phyloP scores from a whole-genome alignment of 2,888 invertebrate species.

The Drosophila pseudotakahashii region DNA sequence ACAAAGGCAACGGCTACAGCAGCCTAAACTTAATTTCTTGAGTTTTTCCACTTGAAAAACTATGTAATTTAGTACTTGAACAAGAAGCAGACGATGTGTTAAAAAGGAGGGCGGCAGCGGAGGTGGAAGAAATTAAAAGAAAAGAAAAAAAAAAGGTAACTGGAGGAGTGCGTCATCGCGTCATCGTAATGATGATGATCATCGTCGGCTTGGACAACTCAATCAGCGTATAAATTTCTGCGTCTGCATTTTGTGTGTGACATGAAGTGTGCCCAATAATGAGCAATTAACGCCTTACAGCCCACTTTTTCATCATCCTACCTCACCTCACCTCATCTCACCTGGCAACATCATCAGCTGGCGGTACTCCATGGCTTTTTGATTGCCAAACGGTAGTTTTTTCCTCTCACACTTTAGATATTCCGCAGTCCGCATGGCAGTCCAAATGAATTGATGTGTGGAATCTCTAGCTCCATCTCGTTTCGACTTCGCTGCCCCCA shows the following conservation, averaged over 20 bases:
- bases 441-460: slow-evolving; percentile 63
- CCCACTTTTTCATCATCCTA: slow-evolving; percentile 54
- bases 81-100: slow-evolving; percentile 50
- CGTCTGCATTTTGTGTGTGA: slow-evolving; percentile 65
- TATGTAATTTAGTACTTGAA: slow-evolving; percentile 78
- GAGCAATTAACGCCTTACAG: slow-evolving; percentile 82
- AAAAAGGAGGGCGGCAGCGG: slow-evolving; percentile 27
- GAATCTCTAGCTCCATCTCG: slow-evolving; percentile 44
- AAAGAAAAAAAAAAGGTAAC: slow-evolving; percentile 30
- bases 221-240: slow-evolving; percentile 65
- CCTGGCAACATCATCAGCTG: slow-evolving; percentile 5
- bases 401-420: slow-evolving; percentile 66
- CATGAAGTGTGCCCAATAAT: slow-evolving; percentile 84
- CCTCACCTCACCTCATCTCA: neutral
- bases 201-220: slow-evolving; percentile 60
- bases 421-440: slow-evolving; percentile 47
- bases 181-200: slow-evolving; percentile 10
- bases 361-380: slow-evolving; percentile 18
- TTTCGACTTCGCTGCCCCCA: slow-evolving; percentile 1
- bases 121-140: slow-evolving; percentile 21
- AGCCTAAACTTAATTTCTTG: slow-evolving; percentile 78
- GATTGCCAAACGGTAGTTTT: slow-evolving; percentile 71
- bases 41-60: slow-evolving; percentile 79
- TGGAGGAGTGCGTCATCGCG: slow-evolving; percentile 55
- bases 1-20: slow-evolving; percentile 55